Base-by-base conservation (phyloP, 2,888 invertebrate genomes). In the Hypsopygia costalis region DNA sequence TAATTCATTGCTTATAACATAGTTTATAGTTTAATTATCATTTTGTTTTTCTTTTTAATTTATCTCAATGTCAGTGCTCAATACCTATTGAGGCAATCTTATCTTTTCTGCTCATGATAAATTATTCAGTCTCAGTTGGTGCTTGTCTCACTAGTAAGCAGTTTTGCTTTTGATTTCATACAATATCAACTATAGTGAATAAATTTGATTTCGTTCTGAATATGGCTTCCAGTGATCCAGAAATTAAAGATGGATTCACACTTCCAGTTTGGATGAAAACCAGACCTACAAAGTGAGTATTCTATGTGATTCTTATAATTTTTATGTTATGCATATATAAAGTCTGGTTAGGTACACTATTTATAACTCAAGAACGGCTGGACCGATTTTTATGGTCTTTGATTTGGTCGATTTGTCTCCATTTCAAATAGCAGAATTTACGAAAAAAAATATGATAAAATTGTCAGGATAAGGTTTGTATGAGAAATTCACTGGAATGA, bases 181-280 rank as follows among this genome's bases (percentile, higher is more conserved):
- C 16, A 2, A 16, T 16, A 16, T 16, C 16, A 3, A 2, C 43
- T 40, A 12, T 44, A 12, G 43, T 46, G 36, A 43, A 45, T 36
- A 38, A 27, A 45, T 34, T 40, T 46, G 35, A 43, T 41, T 43
- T 49, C 32, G 20, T 44, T 37, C 40, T 41, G 34, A 72, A 48
- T 43, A 88, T 88, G 88, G 80, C 87, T 49, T 79, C 90, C 48
- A 87, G 88, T 62, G 91, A 91, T 62, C 89, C 91, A 36, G 90
- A 91, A 68, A 68, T 92, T 51, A 90, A 90, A 51, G 90, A 92
- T 61, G 92, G 91, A 56, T 90, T 93, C 51, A 90, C 91, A 34
- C 75, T 94, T 47, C 94, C 94, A 1, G 91, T 92, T 62, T 94
- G 94, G 94, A 94, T 94, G 93, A 94, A 93, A 75, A 90, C 86